Base-by-base conservation (phyloP, 2,888 invertebrate genomes). In the Orchesella flavescens region DNA sequence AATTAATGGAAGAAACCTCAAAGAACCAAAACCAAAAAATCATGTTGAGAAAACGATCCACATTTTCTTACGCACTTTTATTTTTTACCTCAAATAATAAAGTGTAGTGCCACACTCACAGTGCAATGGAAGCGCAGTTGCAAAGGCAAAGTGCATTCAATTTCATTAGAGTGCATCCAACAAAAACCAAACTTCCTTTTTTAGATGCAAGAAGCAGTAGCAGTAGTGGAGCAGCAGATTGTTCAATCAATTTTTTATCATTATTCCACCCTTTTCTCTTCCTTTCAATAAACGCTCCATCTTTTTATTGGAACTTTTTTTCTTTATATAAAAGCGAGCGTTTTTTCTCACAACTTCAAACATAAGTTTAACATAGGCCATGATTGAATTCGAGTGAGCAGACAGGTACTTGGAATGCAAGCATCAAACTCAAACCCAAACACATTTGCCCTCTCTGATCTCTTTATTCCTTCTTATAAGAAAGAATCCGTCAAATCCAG, bases 401-500 rank as follows among this genome's bases (percentile, higher is more conserved):
- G 75, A 75, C 81, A 81, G 74, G 81, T 81, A 81, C 81, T 81
- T 80, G 66, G 23, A 68, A 81, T 81, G 81, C 74, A 80, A 69
- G 77, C 77, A 66, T 65, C 61, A 61, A 63, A 63, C 68, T 68
- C 68, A 57, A n/a, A 49, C 55, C 66, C 73, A 73, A 59, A 74
- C 74, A 74, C 69, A 78, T 61, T 79, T 72, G 72, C 55, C 61
- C 65, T 19, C 77, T 68, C 55, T 15, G n/a, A 5, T 13, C 15
- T 77, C 53, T n/a, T n/a, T n/a, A n/a, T n/a, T n/a, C n/a, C 34
- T 34, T 34, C 34, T n/a, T n/a, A n/a, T n/a, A n/a, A n/a, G 68
- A 19, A 24, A 15, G 55, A 79, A 72, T 81, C 81, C 81, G 81
- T 81, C 81, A 81, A 81, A 81, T 69, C 75, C 81, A 81, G 81